Percentiles rank a stretch among this genome's conserved stretches.
These are phyloP conservation scores for Cathartes aura DNA, from an alignment of 2,113 vertebrate genomes.

Conservation along the genomic window DNA sequence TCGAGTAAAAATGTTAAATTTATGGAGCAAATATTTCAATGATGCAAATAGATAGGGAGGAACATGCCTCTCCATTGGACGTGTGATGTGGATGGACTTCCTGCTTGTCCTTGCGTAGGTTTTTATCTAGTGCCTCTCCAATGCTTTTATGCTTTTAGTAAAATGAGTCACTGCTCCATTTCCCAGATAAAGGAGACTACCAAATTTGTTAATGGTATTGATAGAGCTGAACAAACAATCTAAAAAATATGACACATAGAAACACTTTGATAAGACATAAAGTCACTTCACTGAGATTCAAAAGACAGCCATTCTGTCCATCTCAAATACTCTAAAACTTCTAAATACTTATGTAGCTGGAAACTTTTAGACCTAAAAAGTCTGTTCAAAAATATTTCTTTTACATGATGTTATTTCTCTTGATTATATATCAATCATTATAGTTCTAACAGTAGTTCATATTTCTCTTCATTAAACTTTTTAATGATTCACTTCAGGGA, in stretches of 20 bases:
- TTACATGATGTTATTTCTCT: neutral
- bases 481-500: neutral
- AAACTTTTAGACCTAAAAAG: neutral
- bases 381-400: neutral
- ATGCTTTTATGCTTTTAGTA: neutral
- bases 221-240: neutral
- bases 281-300: neutral
- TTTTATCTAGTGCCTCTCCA: neutral
- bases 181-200: neutral
- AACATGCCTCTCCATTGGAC: neutral
- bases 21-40: neutral
- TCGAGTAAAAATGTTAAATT: neutral
- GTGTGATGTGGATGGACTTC: neutral
- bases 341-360: neutral
- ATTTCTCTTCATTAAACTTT: neutral
- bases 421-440: neutral
- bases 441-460: neutral
- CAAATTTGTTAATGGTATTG: neutral
- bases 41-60: neutral
- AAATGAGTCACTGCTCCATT: neutral
- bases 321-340: neutral
- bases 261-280: neutral
- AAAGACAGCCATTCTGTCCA: neutral
- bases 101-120: neutral
- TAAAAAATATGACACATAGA: neutral